phyloP scores from a whole-genome alignment of 2,113 vertebrate genomes.

The Cryptomyrus ogoouensis region DNA sequence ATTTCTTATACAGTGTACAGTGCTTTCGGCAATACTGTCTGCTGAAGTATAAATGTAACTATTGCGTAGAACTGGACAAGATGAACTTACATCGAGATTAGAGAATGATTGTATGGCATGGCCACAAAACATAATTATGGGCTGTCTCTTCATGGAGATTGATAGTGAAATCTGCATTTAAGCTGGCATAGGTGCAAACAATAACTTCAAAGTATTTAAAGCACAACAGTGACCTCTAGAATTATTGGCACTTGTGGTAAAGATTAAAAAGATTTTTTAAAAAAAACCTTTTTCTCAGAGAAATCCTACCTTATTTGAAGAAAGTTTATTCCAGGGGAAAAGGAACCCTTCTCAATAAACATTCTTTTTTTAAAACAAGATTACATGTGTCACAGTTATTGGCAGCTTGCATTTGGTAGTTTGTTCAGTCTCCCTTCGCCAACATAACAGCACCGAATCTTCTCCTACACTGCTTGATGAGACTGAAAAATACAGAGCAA shows the following conservation, averaged over 20 bases:
- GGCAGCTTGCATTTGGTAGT: neutral
- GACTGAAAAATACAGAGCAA: neutral
- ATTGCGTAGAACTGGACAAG: neutral
- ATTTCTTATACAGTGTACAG: neutral
- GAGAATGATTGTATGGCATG: neutral
- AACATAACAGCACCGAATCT: neutral
- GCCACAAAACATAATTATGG: neutral
- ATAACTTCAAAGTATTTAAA: neutral
- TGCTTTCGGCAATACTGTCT: neutral
- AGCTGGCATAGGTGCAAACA: neutral
- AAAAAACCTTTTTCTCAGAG: neutral
- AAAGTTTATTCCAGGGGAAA: neutral
- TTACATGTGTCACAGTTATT: neutral
- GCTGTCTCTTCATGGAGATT: neutral
- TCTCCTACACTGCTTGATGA: neutral
- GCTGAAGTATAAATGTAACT: neutral
- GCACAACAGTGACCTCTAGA: neutral
- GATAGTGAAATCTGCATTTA: neutral
- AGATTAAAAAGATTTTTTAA: neutral
- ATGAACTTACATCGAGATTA: neutral
- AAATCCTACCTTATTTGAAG: neutral
- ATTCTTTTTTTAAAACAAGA: neutral
- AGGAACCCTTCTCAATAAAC: neutral
- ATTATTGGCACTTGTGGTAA: neutral
- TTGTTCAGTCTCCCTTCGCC: neutral